phyloP scores from a whole-genome alignment of 2,888 invertebrate genomes.

The Hedychridium roseum region DNA sequence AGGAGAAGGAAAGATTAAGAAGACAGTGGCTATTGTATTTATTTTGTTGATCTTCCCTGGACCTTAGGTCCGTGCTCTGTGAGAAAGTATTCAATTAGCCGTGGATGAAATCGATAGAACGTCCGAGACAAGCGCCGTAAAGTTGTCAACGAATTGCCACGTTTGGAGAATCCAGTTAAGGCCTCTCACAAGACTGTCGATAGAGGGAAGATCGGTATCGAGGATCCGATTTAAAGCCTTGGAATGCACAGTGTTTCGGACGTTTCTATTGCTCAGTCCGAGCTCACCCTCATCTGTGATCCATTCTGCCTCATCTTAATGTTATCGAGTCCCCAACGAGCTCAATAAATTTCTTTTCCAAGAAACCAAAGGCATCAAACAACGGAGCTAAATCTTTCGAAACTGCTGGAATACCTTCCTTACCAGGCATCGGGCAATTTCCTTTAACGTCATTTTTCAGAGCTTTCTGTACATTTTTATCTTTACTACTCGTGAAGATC shows the following conservation, averaged over 20 bases:
- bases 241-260: constrained; percentile 51
- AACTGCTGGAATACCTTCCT: neutral
- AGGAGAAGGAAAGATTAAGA: too few relatives aligned
- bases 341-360: too few relatives aligned
- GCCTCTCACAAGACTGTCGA: constrained; percentile 43
- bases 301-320: constrained; percentile 47
- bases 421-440: too few relatives aligned
- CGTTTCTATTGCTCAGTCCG: constrained; percentile 58
- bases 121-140: constrained; percentile 51
- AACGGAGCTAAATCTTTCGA: neutral
- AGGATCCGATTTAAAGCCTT: constrained; percentile 51
- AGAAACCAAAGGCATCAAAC: too few relatives aligned
- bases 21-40: too few relatives aligned
- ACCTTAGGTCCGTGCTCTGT: constrained; percentile 44
- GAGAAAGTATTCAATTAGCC: constrained; percentile 60
- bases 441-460: too few relatives aligned
- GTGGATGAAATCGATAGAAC: constrained; percentile 52
- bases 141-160: constrained; percentile 47
- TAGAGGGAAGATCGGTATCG: constrained; percentile 60
- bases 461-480: too few relatives aligned
- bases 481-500: neutral
- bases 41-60: too few relatives aligned
- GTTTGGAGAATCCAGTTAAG: constrained; percentile 51
- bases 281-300: constrained; percentile 26
- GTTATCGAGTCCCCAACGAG: constrained; percentile 47